Evolutionary conservation across 2,888 invertebrate genomes (phyloP), one percentile per base, ranked within the genome.

Genomic region (Carpatolechia fugitivella): DNA sequence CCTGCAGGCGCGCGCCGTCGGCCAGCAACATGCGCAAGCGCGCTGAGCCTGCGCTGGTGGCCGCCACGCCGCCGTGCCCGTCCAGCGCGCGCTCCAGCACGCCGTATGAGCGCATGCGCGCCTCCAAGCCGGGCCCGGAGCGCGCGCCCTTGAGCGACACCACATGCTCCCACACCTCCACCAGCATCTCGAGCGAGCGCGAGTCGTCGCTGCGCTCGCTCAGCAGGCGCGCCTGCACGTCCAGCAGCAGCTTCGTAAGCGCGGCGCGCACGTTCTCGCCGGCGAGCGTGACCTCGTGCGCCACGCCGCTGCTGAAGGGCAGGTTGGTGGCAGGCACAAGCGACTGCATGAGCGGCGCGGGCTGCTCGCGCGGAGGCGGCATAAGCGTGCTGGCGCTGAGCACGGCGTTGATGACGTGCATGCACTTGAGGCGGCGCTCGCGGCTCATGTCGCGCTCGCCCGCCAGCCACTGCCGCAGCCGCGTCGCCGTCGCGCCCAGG

Each of bases 121-220:
- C 83, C 61, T 95, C 94, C 63, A 94, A 60, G 7, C 92, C 91
- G 0, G 90, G 58, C 0, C 75, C 73, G 0, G 71, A 62, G 81
- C 92, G 83, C 80, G 69, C 56, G 0, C 80, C 79, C 56, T 77
- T 77, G 54, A 77, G 60, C 35, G 80, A 72, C 10, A 84, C 69
- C 3, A 85, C 64, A 91, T 91, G 89, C 62, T 93, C 93, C 92
- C 94, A 95, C 50, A 95, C 93, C 94, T 95, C 72, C 5, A 87
- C 81, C 59, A 85, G 80, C 90, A 80, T 67, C 71, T 92, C 91
- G 41, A 96, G 91, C 59, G 95, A 94, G 66, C 94, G 94, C 0
- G 95, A 96, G 70, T 97, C 96, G 68, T 97, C 97, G 62, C 95
- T 94, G 59, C 93, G 92, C 52, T 92, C 90, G 6, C 68, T 74